phyloP scores from a whole-genome alignment of 1,140 invertebrate genomes.

The Cephus cinctus region DNA sequence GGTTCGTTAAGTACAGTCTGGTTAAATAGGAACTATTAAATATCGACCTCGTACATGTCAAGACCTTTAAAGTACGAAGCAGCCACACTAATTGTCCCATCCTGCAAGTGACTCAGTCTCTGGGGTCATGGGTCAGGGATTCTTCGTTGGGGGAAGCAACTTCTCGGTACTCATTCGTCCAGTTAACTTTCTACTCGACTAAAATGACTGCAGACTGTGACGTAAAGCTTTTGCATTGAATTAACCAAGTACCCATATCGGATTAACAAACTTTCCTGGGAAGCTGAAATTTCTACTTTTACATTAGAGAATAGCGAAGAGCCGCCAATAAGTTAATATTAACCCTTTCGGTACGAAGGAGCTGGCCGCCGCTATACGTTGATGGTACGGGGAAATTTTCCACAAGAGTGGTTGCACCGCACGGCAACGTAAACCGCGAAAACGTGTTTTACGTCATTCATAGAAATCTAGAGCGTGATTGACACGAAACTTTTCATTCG shows the following conservation, averaged over 20 bases:
- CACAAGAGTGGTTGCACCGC: not conserved
- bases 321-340: too few relatives aligned
- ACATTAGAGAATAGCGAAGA: too few relatives aligned
- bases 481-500: conserved; percentile 12
- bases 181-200: too few relatives aligned
- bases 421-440: not conserved
- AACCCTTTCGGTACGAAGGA: not conserved
- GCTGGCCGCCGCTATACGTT: not conserved
- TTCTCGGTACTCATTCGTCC: conserved; percentile 20
- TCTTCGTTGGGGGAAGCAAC: not conserved
- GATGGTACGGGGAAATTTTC: not conserved
- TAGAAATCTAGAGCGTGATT: conserved; percentile 11
- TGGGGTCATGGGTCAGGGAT: not conserved
- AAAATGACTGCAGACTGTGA: too few relatives aligned
- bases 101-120: conserved; percentile 38
- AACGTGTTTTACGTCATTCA: conserved; percentile 9
- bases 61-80: conserved; percentile 37
- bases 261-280: too few relatives aligned
- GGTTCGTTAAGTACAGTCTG: too few relatives aligned
- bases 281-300: too few relatives aligned
- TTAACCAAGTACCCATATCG: too few relatives aligned
- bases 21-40: too few relatives aligned
- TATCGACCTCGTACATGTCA: too few relatives aligned
- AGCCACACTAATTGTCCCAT: conserved; percentile 40
- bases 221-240: too few relatives aligned